These are phyloP conservation scores for Diorhabda carinulata DNA, from an alignment of 1,140 invertebrate species.

Conservation along the genomic window DNA sequence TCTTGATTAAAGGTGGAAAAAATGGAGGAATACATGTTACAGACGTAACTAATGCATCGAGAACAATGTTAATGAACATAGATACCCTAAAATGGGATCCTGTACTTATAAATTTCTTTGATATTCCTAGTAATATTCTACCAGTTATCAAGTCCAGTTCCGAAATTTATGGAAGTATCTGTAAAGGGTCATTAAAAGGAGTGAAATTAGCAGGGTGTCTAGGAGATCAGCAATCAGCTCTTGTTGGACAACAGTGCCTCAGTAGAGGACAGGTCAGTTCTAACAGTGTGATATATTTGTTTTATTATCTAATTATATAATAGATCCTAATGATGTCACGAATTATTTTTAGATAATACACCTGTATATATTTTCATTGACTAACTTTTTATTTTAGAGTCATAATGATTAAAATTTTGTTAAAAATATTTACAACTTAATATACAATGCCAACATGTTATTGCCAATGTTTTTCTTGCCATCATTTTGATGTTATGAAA, in stretches of 20 bases:
- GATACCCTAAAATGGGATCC: slow-evolving; percentile 88
- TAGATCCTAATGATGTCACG: not conserved
- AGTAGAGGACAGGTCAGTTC: slow-evolving; percentile 65
- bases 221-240: slow-evolving; percentile 92
- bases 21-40: slow-evolving; percentile 79
- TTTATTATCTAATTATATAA: slow-evolving; percentile 6
- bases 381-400: too few species aligned
- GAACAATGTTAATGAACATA: slow-evolving; percentile 98
- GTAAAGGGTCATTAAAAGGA: slow-evolving; percentile 64
- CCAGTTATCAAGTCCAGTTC: slow-evolving; percentile 87
- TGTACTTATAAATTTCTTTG: slow-evolving; percentile 81
- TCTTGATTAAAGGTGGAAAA: slow-evolving; percentile 50
- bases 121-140: slow-evolving; percentile 73
- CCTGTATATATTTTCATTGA: too few species aligned
- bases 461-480: too few species aligned
- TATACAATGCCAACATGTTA: too few species aligned
- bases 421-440: too few species aligned
- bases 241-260: slow-evolving; percentile 93
- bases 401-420: too few species aligned
- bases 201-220: slow-evolving; percentile 83
- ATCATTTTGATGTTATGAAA: too few species aligned
- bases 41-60: slow-evolving; percentile 95
- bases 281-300: not conserved
- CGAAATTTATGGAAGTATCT: slow-evolving; percentile 78
- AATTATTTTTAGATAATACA: too few species aligned